Evolutionary conservation across 2,888 invertebrate genomes (phyloP).

Genomic region (Steinernema carpocapsae): DNA sequence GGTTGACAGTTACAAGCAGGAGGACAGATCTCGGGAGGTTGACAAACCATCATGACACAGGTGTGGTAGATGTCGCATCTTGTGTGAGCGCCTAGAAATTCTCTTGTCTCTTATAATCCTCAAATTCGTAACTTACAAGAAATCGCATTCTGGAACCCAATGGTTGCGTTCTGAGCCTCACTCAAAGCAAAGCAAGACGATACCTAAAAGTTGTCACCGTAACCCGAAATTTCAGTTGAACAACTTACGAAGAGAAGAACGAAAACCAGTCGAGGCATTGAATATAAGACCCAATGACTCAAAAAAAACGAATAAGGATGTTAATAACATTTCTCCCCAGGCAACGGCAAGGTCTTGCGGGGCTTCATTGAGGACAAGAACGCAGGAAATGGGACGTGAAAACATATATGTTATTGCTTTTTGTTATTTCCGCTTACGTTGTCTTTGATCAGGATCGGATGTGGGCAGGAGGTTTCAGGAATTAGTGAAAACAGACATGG

Average conservation of each 20-base stretch:
- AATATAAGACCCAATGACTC: too few species aligned
- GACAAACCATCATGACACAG: conserved; percentile 14
- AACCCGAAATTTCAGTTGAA: background rate
- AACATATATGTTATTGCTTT: too few species aligned
- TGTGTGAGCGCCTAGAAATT: background rate
- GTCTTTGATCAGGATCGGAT: too few species aligned
- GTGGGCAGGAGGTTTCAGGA: too few species aligned
- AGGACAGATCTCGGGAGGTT: background rate
- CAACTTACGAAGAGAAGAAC: background rate
- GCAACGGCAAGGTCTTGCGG: too few species aligned
- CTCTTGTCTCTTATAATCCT: background rate
- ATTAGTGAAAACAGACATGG: too few species aligned
- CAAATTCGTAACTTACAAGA: background rate
- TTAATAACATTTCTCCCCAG: too few species aligned
- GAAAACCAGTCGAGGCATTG: background rate
- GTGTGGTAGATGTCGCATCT: conserved; percentile 18
- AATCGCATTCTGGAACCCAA: background rate
- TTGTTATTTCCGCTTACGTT: too few species aligned
- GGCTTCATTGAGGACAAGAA: too few species aligned
- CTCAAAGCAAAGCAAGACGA: background rate
- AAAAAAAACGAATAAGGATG: too few species aligned
- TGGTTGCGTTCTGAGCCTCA: background rate
- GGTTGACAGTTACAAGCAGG: background rate
- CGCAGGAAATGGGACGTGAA: too few species aligned
- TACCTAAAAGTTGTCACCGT: background rate